Conservation (phyloP, 92 coral and sea anemone species). For the Pocillopora grandis region DNA sequence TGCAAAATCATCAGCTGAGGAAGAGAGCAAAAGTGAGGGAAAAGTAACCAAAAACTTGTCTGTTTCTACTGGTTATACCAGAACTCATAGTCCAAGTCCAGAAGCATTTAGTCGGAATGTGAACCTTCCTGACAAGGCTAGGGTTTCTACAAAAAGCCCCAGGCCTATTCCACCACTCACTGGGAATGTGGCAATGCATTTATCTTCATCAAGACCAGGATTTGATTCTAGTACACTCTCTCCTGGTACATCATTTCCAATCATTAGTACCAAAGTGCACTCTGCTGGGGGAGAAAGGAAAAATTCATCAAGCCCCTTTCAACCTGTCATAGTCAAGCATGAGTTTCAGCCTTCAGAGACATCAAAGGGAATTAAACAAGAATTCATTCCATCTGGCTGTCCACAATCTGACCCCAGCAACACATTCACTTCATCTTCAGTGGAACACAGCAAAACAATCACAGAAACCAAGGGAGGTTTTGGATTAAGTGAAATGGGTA, state of each 20-base stretch:
- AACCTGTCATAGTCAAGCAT: slow-evolving; percentile 41
- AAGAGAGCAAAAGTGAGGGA: neutral
- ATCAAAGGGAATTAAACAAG: slow-evolving; percentile 34
- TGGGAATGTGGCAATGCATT: neutral
- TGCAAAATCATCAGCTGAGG: neutral
- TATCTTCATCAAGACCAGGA: slow-evolving; percentile 10
- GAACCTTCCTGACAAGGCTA: neutral
- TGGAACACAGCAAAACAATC: slow-evolving; percentile 3
- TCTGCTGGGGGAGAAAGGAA: slow-evolving; percentile 15
- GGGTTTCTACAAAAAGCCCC: slow-evolving; percentile 25
- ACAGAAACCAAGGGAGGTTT: slow-evolving; percentile 9
- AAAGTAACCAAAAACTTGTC: neutral
- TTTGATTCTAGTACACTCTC: slow-evolving; percentile 13
- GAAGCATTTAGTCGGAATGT: slow-evolving; percentile 7
- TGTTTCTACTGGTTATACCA: slow-evolving; percentile 1
- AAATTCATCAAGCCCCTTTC: slow-evolving; percentile 28
- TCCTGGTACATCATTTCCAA: slow-evolving; percentile 10
- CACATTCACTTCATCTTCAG: neutral
- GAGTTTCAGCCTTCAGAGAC: slow-evolving; percentile 39
- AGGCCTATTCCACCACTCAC: neutral
- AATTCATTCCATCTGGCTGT: neutral
- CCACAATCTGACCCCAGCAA: neutral
- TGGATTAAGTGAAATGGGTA: slow-evolving; percentile 9
- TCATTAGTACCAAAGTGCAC: slow-evolving; percentile 8
- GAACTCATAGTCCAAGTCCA: slow-evolving; percentile 28